These are phyloP conservation scores for Leptoclinus maculatus DNA, from an alignment of 2,797 vertebrate species.

Conservation along the genomic window DNA sequence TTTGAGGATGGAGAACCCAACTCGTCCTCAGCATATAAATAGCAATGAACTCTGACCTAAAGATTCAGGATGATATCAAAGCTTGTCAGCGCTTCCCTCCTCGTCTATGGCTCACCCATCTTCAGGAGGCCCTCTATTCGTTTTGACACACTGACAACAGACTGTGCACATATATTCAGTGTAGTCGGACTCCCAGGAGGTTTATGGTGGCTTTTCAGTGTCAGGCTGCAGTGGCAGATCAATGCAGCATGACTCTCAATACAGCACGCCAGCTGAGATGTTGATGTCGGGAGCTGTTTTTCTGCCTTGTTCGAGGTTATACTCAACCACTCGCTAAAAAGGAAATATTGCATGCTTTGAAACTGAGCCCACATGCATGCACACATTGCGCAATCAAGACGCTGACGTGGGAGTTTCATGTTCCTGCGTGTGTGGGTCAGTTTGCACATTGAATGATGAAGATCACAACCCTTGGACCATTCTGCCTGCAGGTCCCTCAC, in stretches of 20 bases:
- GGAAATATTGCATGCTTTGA: slow-evolving; percentile 26
- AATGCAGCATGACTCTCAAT: slow-evolving; percentile 50
- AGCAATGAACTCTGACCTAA: slow-evolving; percentile 57
- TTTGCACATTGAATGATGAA: slow-evolving; percentile 36
- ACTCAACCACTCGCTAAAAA: slow-evolving; percentile 17
- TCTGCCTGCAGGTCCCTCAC: slow-evolving; percentile 32
- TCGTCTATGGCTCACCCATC: slow-evolving; percentile 67
- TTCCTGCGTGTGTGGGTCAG: slow-evolving; percentile 16
- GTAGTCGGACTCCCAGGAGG: slow-evolving; percentile 61
- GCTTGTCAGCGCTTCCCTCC: slow-evolving; percentile 46
- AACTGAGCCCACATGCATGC: slow-evolving; percentile 35
- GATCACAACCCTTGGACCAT: slow-evolving; percentile 35
- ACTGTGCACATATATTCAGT: slow-evolving; percentile 30
- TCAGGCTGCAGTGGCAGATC: slow-evolving; percentile 56
- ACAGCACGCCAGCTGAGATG: slow-evolving; percentile 23
- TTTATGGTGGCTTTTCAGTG: slow-evolving; percentile 66
- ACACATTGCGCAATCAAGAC: slow-evolving; percentile 35
- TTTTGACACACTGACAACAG: slow-evolving; percentile 71
- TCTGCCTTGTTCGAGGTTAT: slow-evolving; percentile 31
- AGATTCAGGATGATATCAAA: slow-evolving; percentile 61
- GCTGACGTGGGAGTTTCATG: slow-evolving; percentile 26
- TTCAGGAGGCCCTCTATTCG: slow-evolving; percentile 46
- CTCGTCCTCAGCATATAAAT: slow-evolving; percentile 72
- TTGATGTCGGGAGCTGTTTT: slow-evolving; percentile 30
- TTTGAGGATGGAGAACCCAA: slow-evolving; percentile 56